Conservation (phyloP, 2,888 invertebrate species). For the Tuberolachnus salignus region DNA sequence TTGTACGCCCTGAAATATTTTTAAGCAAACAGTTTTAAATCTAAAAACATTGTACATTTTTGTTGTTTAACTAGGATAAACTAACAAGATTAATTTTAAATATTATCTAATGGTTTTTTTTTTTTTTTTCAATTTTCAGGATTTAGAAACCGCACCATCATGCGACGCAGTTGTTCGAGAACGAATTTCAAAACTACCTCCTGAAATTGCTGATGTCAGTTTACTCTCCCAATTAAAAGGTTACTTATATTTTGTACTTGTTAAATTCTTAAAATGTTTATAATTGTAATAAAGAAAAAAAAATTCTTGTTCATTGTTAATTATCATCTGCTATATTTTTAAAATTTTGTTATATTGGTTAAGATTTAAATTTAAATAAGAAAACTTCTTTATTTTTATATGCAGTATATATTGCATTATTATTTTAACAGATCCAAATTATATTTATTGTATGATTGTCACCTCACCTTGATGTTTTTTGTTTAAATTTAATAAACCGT, state of each 20-base stretch:
- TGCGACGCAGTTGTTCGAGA: constrained; percentile 92
- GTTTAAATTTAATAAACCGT: too few species aligned
- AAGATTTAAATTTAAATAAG: not conserved
- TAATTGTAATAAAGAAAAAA: not conserved
- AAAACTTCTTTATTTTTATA: not conserved
- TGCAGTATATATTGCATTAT: too few species aligned
- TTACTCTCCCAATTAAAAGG: constrained; percentile 85
- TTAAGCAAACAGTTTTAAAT: too few species aligned
- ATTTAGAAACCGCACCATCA: constrained; percentile 92
- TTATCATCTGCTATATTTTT: constrained; percentile 8
- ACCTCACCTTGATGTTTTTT: too few species aligned
- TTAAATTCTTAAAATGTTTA: not conserved
- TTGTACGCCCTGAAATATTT: too few species aligned
- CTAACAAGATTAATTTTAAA: too few species aligned
- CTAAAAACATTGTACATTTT: too few species aligned
- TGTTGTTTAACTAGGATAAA: too few species aligned
- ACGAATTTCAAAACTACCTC: constrained; percentile 90
- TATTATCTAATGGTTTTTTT: constrained; percentile 61
- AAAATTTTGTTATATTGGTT: not conserved
- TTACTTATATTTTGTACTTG: constrained; percentile 61
- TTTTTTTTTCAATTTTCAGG: constrained; percentile 67
- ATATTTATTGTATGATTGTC: too few species aligned
- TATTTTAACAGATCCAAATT: too few species aligned
- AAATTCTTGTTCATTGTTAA: not conserved
- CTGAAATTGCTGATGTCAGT: constrained; percentile 90